Percentiles rank a stretch among this genome's conserved stretches.
phyloP scores from a whole-genome alignment of 2,797 vertebrate genomes.

The Furcifer pardalis region DNA sequence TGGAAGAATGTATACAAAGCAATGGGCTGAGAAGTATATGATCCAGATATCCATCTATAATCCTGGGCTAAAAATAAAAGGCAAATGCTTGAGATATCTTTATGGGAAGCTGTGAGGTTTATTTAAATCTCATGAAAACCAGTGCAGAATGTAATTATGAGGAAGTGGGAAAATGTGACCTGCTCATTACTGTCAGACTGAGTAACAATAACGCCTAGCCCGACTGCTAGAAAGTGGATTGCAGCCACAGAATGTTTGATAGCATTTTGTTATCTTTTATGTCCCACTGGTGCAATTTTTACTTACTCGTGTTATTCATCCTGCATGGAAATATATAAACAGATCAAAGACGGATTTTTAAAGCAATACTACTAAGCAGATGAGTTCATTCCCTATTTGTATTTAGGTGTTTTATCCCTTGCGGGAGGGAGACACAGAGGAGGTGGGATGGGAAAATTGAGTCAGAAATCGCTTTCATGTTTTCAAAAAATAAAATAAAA shows the following conservation, averaged over 20 bases:
- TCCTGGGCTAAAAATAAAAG: background rate
- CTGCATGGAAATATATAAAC: constrained; percentile 11
- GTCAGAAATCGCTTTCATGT: background rate
- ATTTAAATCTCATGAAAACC: background rate
- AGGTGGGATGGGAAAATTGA: background rate
- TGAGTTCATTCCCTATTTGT: background rate
- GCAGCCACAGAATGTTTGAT: constrained; percentile 9
- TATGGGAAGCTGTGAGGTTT: background rate
- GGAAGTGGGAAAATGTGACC: background rate
- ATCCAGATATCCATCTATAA: background rate
- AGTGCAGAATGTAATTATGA: constrained; percentile 3
- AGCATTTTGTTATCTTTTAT: background rate
- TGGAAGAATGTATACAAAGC: background rate
- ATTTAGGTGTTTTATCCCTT: background rate
- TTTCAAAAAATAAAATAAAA: background rate
- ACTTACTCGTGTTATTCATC: background rate
- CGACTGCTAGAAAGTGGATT: background rate
- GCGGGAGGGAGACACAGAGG: background rate
- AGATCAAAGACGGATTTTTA: background rate
- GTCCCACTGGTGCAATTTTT: background rate
- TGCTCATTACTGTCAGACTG: background rate
- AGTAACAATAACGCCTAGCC: background rate
- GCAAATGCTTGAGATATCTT: background rate
- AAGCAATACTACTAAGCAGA: constrained; percentile 4
- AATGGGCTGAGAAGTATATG: background rate